Evolutionary conservation across 2,888 invertebrate species (phyloP).

Genomic region (Stramonita haemastoma): DNA sequence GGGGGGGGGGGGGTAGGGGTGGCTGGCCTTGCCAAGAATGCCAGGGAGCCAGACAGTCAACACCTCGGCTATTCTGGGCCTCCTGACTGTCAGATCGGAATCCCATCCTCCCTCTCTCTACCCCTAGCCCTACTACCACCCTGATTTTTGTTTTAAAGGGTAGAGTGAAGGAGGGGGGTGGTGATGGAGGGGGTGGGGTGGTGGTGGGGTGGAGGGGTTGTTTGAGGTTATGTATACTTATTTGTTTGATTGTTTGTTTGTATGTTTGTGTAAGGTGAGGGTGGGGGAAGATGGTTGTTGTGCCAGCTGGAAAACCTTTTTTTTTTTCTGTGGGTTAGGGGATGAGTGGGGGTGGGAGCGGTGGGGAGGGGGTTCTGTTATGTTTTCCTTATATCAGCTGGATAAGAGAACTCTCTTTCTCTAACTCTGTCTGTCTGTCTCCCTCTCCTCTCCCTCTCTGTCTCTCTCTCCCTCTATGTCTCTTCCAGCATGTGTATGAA

Average conservation of each 20-base stretch:
- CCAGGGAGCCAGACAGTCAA: constrained; percentile 6
- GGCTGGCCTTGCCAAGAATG: constrained; percentile 16
- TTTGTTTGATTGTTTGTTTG: not conserved
- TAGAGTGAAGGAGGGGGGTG: not conserved
- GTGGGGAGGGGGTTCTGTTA: too few species aligned
- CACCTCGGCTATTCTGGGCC: constrained; percentile 16
- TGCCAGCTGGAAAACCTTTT: too few species aligned
- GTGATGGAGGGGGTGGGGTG: too few species aligned
- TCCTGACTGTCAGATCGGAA: not conserved
- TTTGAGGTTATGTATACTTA: not conserved
- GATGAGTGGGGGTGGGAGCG: too few species aligned
- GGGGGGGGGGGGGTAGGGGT: not conserved
- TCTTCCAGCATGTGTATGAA: too few species aligned
- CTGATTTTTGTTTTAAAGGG: not conserved
- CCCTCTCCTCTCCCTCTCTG: too few species aligned
- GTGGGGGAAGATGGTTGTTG: too few species aligned
- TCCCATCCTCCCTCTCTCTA: not conserved
- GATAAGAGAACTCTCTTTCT: not conserved
- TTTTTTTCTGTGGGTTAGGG: too few species aligned
- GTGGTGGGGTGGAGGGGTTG: not conserved
- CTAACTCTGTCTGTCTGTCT: not conserved
- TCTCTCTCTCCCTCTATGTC: too few species aligned
- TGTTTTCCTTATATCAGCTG: too few species aligned
- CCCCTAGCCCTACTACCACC: not conserved
- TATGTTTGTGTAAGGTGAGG: not conserved